These are phyloP conservation scores for Acipenser ruthenus DNA, from an alignment of 2,797 vertebrate genomes.

Conservation along the genomic window DNA sequence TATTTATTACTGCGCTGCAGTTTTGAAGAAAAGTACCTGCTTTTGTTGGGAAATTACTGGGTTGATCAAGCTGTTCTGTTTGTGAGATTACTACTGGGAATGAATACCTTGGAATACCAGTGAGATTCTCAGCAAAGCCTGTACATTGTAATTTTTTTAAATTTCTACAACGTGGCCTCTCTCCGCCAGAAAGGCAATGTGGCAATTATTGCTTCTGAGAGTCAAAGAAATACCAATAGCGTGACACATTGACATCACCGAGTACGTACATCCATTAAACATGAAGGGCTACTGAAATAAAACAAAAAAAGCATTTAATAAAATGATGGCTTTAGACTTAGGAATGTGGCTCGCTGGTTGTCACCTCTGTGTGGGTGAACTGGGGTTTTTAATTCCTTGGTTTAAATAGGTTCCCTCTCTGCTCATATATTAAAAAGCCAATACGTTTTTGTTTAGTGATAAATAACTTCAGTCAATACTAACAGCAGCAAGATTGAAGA, in stretches of 20 bases:
- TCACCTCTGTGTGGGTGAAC: no score
- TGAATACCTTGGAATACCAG: slow-evolving; percentile 26
- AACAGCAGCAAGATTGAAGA: no score
- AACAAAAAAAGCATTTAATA: no score
- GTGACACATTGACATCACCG: background rate
- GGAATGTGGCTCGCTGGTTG: no score
- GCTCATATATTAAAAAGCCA: no score
- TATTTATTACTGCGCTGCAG: slow-evolving; percentile 40
- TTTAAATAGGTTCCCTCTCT: no score
- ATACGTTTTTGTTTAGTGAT: no score
- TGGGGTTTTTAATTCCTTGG: no score
- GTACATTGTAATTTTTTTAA: slow-evolving; percentile 34
- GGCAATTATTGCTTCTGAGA: slow-evolving; percentile 37
- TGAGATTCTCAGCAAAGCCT: slow-evolving; percentile 18
- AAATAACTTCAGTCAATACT: no score
- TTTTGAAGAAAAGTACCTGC: background rate
- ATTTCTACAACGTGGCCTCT: slow-evolving; percentile 6
- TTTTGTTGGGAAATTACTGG: slow-evolving; percentile 20
- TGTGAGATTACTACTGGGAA: slow-evolving; percentile 26
- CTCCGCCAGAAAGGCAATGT: background rate
- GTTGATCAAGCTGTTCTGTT: slow-evolving; percentile 26
- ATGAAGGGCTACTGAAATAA: no score
- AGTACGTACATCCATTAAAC: no score
- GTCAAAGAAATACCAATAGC: slow-evolving; percentile 26
- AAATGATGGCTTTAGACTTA: no score